phyloP scores from a whole-genome alignment of 37 sponge, comb jelly and placozoan genomes.

The Beroe forskalii region DNA sequence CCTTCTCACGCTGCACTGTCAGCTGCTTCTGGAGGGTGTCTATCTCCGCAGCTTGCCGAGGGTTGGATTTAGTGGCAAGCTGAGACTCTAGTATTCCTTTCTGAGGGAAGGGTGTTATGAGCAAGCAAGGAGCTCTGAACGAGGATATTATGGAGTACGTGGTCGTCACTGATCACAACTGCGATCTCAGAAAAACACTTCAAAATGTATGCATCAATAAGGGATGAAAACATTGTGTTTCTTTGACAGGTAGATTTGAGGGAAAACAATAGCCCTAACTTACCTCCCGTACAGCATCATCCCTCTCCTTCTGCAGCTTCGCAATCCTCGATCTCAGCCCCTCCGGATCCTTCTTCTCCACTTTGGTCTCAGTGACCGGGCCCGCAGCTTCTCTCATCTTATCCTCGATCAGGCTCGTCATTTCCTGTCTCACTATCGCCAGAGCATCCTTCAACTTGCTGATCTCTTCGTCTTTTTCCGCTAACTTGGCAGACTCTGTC shows the following conservation, averaged over 20 bases:
- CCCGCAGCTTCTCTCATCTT: background rate
- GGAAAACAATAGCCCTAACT: background rate
- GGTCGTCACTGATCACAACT: no score
- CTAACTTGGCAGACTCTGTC: background rate
- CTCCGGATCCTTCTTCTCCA: background rate
- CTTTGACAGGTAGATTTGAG: no score
- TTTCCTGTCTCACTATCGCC: background rate
- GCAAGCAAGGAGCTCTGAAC: background rate
- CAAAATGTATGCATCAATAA: no score
- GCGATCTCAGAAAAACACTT: no score
- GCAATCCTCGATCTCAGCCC: background rate
- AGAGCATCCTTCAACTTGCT: slow-evolving; percentile 29
- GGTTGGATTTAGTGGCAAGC: slow-evolving; percentile 17
- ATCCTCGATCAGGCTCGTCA: slow-evolving; percentile 32
- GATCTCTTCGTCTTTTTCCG: slow-evolving; percentile 26
- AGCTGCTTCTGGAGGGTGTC: slow-evolving; percentile 30
- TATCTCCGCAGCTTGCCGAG: slow-evolving; percentile 20
- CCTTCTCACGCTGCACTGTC: slow-evolving; percentile 41
- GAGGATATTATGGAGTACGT: no score
- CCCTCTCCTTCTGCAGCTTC: slow-evolving; percentile 33
- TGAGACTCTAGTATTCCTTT: background rate
- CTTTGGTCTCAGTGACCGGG: background rate
- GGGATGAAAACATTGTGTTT: no score
- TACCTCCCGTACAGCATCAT: slow-evolving; percentile 2
- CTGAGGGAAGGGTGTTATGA: background rate